These are phyloP conservation scores for Eilema caniola DNA, from an alignment of 2,888 invertebrate genomes.

Conservation along the genomic window DNA sequence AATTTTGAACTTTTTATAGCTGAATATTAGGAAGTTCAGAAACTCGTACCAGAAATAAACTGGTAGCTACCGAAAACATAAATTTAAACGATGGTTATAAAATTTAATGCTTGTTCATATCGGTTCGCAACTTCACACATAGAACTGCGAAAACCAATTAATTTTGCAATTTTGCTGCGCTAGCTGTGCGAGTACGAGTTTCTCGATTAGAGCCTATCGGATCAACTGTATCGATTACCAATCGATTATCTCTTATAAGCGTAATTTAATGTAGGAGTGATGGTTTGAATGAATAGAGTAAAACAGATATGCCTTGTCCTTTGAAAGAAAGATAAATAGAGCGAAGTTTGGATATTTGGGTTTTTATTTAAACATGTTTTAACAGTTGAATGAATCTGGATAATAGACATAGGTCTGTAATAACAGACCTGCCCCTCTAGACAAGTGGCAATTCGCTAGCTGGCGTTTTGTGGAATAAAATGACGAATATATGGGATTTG, in stretches of 20 bases:
- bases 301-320: neutral
- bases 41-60: slow-evolving; percentile 5
- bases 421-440: no score
- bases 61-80: slow-evolving; percentile 10
- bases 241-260: slow-evolving; percentile 4
- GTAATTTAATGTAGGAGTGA: neutral
- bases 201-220: slow-evolving; percentile 19
- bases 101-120: slow-evolving; percentile 27
- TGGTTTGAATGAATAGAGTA: neutral
- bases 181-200: slow-evolving; percentile 4
- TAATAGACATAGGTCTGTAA: no score
- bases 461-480: no score
- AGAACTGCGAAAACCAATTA: slow-evolving; percentile 33
- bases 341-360: neutral
- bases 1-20: neutral
- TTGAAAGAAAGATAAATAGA: no score
- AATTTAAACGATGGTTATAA: slow-evolving; percentile 13
- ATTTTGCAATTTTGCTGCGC: slow-evolving; percentile 33
- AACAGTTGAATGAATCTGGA: no score
- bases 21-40: neutral
- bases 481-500: no score
- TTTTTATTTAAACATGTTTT: no score
- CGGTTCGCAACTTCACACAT: slow-evolving; percentile 43
- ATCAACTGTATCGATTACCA: slow-evolving; percentile 14
- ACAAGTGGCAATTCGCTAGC: no score